Conservation (phyloP, 2,888 invertebrate genomes). For the Lamellibrachia satsuma region DNA sequence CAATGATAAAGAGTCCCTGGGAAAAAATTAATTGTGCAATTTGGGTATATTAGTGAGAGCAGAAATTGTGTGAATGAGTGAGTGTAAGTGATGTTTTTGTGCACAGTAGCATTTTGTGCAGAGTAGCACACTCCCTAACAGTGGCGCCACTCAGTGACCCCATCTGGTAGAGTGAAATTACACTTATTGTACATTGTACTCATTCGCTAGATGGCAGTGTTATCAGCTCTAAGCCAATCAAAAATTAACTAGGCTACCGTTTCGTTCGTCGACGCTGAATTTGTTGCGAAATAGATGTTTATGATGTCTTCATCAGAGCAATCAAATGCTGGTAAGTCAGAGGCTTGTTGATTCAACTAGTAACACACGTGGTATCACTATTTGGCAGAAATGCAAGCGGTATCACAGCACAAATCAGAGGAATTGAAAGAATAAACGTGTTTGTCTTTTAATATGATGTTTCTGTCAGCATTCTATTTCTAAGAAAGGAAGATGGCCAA, state of each 20-base stretch:
- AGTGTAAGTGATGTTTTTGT: too few relatives aligned
- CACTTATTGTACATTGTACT: not conserved
- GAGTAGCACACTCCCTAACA: too few relatives aligned
- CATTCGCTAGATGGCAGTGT: not conserved
- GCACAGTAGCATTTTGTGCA: not conserved
- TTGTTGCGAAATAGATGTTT: not conserved
- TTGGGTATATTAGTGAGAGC: too few relatives aligned
- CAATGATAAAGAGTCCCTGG: too few relatives aligned
- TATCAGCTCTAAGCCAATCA: not conserved
- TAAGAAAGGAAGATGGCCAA: not conserved
- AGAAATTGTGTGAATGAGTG: too few relatives aligned
- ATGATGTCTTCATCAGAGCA: not conserved
- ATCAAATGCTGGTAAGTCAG: constrained; percentile 7
- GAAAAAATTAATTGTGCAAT: too few relatives aligned
- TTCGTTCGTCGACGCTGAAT: not conserved
- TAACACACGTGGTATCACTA: not conserved
- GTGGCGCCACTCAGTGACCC: not conserved
- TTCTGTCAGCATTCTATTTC: not conserved
- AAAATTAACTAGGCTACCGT: not conserved
- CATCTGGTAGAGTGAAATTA: not conserved
- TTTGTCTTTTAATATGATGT: not conserved
- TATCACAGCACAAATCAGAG: not conserved
- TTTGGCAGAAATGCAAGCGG: not conserved
- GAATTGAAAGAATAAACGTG: not conserved
- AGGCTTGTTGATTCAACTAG: not conserved